Evolutionary conservation across 1,140 invertebrate genomes (phyloP).

Genomic region (Lucilia sericata): DNA sequence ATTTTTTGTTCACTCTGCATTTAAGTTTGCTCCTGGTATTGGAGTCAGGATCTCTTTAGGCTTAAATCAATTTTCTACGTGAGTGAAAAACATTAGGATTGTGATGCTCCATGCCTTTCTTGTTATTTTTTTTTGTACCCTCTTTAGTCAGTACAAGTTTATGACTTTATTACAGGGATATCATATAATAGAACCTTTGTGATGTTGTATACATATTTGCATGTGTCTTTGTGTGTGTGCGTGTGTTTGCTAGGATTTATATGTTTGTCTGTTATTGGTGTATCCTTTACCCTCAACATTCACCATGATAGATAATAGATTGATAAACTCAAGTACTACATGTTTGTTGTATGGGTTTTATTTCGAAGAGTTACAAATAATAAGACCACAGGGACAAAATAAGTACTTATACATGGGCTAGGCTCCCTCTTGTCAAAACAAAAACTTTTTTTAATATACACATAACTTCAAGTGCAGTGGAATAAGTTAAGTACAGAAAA

Average conservation of each 20-base stretch:
- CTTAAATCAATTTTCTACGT: slow-evolving; percentile 41
- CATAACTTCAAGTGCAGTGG: no score
- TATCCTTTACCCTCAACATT: slow-evolving; percentile 25
- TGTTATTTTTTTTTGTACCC: no score
- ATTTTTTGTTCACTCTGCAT: no score
- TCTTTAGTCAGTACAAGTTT: not conserved
- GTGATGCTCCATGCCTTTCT: not conserved
- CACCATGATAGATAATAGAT: slow-evolving; percentile 29
- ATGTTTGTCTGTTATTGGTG: not conserved
- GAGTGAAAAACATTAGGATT: slow-evolving; percentile 22
- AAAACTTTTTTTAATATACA: no score
- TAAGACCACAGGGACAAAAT: slow-evolving; percentile 15
- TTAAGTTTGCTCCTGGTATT: not conserved
- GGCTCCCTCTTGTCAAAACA: not conserved
- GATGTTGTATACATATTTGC: not conserved
- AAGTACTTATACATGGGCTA: slow-evolving; percentile 1
- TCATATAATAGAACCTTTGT: not conserved
- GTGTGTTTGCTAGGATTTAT: not conserved
- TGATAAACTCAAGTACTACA: slow-evolving; percentile 29
- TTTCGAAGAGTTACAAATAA: slow-evolving; percentile 17
- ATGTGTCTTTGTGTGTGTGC: no score
- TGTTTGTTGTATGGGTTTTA: not conserved
- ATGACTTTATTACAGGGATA: not conserved
- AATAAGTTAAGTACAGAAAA: no score
- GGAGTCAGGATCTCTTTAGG: slow-evolving; percentile 11